Conservation (phyloP, 2,888 invertebrate species). For the Piscicola geometra region DNA sequence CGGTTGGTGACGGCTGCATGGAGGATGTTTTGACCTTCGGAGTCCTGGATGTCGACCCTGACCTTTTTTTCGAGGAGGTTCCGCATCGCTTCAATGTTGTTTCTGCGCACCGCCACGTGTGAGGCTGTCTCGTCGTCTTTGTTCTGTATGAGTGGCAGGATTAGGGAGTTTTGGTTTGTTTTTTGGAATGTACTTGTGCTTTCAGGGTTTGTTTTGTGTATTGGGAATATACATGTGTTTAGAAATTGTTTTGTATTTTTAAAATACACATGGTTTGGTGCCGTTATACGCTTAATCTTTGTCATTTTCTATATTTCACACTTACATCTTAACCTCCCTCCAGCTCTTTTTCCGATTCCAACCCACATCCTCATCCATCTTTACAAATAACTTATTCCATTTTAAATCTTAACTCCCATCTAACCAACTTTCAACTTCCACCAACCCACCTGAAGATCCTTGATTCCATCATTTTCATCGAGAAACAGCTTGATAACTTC, state of each 20-base stretch:
- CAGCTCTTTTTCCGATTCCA: too few relatives aligned
- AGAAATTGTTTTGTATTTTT: too few relatives aligned
- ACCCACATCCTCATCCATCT: neutral
- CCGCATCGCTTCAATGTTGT: slow-evolving; percentile 18
- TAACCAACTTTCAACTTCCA: neutral
- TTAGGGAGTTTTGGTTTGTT: too few relatives aligned
- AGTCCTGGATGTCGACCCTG: slow-evolving; percentile 26
- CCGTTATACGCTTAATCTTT: too few relatives aligned
- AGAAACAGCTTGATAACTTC: slow-evolving; percentile 32
- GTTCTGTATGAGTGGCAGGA: slow-evolving; percentile 21
- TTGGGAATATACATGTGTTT: too few relatives aligned
- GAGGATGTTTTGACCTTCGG: slow-evolving; percentile 29
- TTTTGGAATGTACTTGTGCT: too few relatives aligned
- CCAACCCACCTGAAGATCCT: slow-evolving; percentile 15
- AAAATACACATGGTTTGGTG: too few relatives aligned
- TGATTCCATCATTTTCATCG: slow-evolving; percentile 25
- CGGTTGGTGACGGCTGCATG: slow-evolving; percentile 29
- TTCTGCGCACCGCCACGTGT: slow-evolving; percentile 35
- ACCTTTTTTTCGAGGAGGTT: slow-evolving; percentile 23
- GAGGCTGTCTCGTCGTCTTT: slow-evolving; percentile 37
- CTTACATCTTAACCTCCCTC: too few relatives aligned
- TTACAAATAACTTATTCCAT: neutral
- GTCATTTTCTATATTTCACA: too few relatives aligned
- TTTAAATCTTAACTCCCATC: neutral
- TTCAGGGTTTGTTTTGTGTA: too few relatives aligned